Evolutionary conservation across 2,888 invertebrate species (phyloP).

Genomic region (Diachrysia chrysitis): DNA sequence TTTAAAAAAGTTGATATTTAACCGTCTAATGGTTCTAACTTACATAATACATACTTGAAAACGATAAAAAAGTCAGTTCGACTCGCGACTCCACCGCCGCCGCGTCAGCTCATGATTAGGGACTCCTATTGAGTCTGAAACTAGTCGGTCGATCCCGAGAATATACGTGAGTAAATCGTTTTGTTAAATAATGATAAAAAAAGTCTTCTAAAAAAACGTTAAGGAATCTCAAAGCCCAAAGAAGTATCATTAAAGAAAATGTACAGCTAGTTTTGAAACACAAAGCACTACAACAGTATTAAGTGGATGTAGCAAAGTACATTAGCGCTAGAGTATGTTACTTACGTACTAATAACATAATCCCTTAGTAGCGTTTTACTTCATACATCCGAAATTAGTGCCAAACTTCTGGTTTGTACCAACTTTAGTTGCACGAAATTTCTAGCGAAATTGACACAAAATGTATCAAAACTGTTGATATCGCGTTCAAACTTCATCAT

Average conservation of each 20-base stretch:
- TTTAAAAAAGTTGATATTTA: too few relatives aligned
- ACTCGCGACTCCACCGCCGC: too few relatives aligned
- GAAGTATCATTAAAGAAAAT: neutral
- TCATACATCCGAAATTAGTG: constrained; percentile 4
- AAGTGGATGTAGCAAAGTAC: neutral
- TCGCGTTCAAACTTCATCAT: neutral
- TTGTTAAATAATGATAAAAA: too few relatives aligned
- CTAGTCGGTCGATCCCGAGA: too few relatives aligned
- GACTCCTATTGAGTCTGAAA: too few relatives aligned
- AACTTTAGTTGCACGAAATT: neutral
- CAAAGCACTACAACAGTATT: neutral
- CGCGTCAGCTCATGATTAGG: too few relatives aligned
- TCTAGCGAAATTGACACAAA: neutral
- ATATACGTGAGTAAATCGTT: too few relatives aligned
- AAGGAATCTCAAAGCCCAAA: too few relatives aligned
- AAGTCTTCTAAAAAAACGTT: too few relatives aligned
- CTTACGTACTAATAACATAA: constrained; percentile 3
- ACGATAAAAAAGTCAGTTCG: too few relatives aligned
- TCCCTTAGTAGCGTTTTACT: constrained; percentile 4
- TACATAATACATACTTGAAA: too few relatives aligned
- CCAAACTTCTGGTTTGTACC: constrained; percentile 1
- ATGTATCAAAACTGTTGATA: constrained; percentile 4
- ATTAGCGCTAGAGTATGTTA: constrained; percentile 2
- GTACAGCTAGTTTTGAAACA: neutral
- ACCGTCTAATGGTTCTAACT: too few relatives aligned